phyloP scores from a whole-genome alignment of 2,888 invertebrate genomes.

The Diogma glabrata region DNA sequence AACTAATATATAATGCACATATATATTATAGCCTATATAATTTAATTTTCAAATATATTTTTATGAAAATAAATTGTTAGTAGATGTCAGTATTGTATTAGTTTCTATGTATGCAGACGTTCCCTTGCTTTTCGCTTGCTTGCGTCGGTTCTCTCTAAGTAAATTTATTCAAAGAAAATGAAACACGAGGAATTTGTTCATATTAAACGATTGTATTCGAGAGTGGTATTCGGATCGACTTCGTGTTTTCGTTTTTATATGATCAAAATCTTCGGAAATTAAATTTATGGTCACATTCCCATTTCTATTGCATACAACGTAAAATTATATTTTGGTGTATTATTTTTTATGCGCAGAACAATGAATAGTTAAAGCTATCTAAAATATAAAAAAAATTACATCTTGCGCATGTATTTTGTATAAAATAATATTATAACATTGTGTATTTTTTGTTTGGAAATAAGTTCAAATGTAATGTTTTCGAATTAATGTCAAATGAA shows the following conservation, averaged over 20 bases:
- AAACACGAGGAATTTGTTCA: slow-evolving; percentile 25
- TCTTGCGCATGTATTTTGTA: slow-evolving; percentile 17
- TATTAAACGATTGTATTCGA: slow-evolving; percentile 16
- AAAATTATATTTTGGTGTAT: slow-evolving; percentile 17
- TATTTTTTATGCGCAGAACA: slow-evolving; percentile 21
- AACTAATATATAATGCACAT: too few species aligned
- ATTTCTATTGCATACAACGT: slow-evolving; percentile 17
- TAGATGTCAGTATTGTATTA: slow-evolving; percentile 25
- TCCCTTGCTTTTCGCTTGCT: slow-evolving; percentile 27
- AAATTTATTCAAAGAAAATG: slow-evolving; percentile 23
- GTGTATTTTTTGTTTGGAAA: slow-evolving; percentile 6
- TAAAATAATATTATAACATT: background rate
- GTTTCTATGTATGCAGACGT: slow-evolving; percentile 18
- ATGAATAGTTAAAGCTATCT: slow-evolving; percentile 13
- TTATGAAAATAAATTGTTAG: slow-evolving; percentile 10
- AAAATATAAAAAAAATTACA: slow-evolving; percentile 17
- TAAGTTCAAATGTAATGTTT: slow-evolving; percentile 9
- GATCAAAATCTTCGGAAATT: slow-evolving; percentile 9
- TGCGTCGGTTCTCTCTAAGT: slow-evolving; percentile 27
- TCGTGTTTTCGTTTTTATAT: background rate
- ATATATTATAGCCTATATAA: slow-evolving; percentile 5
- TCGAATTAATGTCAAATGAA: slow-evolving; percentile 13
- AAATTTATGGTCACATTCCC: slow-evolving; percentile 15
- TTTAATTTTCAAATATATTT: slow-evolving; percentile 8
- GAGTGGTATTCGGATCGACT: slow-evolving; percentile 4